Percentiles rank a stretch among this genome's conserved stretches.
Conservation (phyloP, 2,888 invertebrate species). For the Caenorhabditis parvicauda region DNA sequence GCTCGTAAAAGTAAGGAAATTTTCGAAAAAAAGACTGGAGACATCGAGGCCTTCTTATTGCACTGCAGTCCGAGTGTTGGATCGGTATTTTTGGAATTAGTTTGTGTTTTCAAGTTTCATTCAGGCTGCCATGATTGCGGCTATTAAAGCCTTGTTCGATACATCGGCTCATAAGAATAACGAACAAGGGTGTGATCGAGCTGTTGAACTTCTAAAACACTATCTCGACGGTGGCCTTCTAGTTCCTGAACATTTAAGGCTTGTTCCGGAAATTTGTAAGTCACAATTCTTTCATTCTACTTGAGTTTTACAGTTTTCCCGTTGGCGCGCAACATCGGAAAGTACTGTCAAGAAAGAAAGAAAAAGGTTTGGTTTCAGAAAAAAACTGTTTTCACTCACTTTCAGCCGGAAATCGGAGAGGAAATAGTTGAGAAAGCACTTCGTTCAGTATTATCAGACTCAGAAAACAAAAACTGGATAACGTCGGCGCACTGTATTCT, state of each 20-base stretch:
- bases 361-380: slow-evolving; percentile 10
- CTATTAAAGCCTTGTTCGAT: slow-evolving; percentile 31
- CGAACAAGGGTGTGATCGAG: slow-evolving; percentile 23
- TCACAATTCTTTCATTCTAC: neutral
- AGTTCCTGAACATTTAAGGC: slow-evolving; percentile 21
- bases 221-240: slow-evolving; percentile 21
- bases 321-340: slow-evolving; percentile 19
- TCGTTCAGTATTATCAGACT: slow-evolving; percentile 6
- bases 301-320: slow-evolving; percentile 27
- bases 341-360: slow-evolving; percentile 28
- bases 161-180: slow-evolving; percentile 9
- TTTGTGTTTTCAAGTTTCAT: neutral
- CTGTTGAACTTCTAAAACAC: slow-evolving; percentile 27
- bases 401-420: slow-evolving; percentile 21
- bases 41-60: slow-evolving; percentile 27
- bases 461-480: neutral
- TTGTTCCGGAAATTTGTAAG: slow-evolving; percentile 33
- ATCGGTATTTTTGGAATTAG: slow-evolving; percentile 8
- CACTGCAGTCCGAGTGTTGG: slow-evolving; percentile 22
- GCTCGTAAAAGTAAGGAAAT: slow-evolving; percentile 28
- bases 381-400: neutral
- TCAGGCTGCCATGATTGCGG: slow-evolving; percentile 28
- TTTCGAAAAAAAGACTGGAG: slow-evolving; percentile 23
- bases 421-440: slow-evolving; percentile 13
- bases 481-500: slow-evolving; percentile 24